A percentile compares a stretch with the other conserved stretches of the same genome.
phyloP scores from a whole-genome alignment of 2,888 invertebrate genomes.

The Apamea anceps region DNA sequence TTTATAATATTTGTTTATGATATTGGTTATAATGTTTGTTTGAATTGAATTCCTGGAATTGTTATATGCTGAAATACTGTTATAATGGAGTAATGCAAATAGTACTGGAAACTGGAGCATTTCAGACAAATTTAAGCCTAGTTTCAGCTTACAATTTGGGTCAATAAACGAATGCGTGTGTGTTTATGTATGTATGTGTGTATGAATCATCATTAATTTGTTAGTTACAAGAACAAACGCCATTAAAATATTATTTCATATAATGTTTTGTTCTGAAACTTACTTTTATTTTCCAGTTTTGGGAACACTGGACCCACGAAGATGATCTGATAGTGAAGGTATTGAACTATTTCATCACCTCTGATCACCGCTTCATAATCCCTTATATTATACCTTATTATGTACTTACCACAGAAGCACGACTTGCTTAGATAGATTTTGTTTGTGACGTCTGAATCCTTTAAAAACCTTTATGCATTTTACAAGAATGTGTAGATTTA shows the following conservation, averaged over 20 bases:
- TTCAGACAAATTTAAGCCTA: neutral
- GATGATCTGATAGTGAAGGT: slow-evolving; percentile 87
- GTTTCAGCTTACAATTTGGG: neutral
- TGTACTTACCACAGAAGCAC: slow-evolving; percentile 50
- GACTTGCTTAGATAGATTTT: slow-evolving; percentile 34
- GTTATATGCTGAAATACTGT: neutral
- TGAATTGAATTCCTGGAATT: slow-evolving; percentile 26
- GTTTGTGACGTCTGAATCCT: slow-evolving; percentile 49
- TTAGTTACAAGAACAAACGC: neutral
- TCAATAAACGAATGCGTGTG: neutral
- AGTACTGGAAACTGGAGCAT: neutral
- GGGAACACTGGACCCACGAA: slow-evolving; percentile 71
- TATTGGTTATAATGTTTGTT: slow-evolving; percentile 37
- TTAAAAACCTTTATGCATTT: slow-evolving; percentile 7
- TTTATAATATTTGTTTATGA: too few relatives aligned
- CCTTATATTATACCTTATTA: neutral
- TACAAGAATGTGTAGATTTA: slow-evolving; percentile 40
- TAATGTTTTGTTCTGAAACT: slow-evolving; percentile 41
- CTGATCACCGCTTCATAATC: slow-evolving; percentile 67
- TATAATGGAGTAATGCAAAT: neutral
- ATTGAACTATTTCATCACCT: slow-evolving; percentile 67
- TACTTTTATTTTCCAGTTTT: slow-evolving; percentile 80
- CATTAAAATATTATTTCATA: neutral
- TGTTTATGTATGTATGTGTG: neutral
- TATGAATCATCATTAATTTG: neutral